Conservation (phyloP, 1,140 invertebrate species). For the Notospermus geniculatus region DNA sequence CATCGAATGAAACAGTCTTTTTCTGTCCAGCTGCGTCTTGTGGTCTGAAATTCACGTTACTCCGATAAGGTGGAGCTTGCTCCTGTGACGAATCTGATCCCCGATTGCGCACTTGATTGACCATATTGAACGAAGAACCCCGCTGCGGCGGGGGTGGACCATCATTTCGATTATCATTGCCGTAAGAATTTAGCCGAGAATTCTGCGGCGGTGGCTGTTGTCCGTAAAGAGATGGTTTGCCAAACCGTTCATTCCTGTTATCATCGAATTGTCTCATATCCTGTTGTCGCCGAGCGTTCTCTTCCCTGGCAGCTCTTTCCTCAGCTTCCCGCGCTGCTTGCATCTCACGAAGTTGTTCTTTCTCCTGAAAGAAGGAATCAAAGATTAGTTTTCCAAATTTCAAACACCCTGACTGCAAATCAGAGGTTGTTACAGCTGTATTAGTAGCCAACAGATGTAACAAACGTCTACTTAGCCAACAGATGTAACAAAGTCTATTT, state of each 20-base stretch:
- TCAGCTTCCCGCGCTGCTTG: conserved; percentile 44
- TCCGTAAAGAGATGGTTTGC: conserved; percentile 4
- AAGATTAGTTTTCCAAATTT: neutral
- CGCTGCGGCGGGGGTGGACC: conserved; percentile 6
- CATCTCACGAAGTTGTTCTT: conserved; percentile 40
- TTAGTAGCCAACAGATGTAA: too few relatives aligned
- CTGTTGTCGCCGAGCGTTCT: conserved; percentile 34
- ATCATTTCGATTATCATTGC: neutral
- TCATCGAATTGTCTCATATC: conserved; percentile 7
- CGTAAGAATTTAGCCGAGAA: conserved; percentile 3
- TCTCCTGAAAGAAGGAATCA: conserved; percentile 33
- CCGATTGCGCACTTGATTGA: conserved; percentile 12
- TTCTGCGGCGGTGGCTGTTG: conserved; percentile 7
- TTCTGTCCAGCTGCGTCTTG: conserved; percentile 26
- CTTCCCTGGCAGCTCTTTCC: conserved; percentile 35
- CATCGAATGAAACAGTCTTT: conserved; percentile 54
- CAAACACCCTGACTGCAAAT: too few relatives aligned
- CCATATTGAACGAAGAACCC: neutral
- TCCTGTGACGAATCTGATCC: neutral
- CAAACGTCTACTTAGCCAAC: too few relatives aligned
- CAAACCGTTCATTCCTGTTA: too few relatives aligned
- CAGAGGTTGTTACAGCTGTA: neutral
- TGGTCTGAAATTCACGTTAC: neutral
- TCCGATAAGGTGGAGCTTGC: neutral
- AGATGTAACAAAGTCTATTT: too few relatives aligned